phyloP scores from a whole-genome alignment of 2,888 invertebrate genomes.

The Stenurella melanura region DNA sequence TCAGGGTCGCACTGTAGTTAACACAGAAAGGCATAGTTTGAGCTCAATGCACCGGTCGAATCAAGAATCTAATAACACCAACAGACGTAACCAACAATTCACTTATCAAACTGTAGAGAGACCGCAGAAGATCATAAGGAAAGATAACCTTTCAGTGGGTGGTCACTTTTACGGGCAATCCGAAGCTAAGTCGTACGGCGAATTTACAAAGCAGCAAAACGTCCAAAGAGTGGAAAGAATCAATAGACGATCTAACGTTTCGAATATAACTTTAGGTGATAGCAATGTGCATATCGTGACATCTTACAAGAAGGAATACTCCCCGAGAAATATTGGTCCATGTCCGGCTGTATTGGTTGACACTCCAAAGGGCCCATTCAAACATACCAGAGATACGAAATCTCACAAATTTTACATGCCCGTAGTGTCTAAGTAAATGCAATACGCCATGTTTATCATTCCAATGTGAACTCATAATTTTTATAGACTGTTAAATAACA shows the following conservation, averaged over 20 bases:
- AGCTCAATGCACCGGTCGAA: slow-evolving; percentile 86
- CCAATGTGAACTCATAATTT: slow-evolving; percentile 40
- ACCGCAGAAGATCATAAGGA: slow-evolving; percentile 78
- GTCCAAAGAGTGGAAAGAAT: slow-evolving; percentile 77
- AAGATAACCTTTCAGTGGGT: slow-evolving; percentile 83
- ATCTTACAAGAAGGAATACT: slow-evolving; percentile 86
- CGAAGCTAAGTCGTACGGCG: slow-evolving; percentile 82
- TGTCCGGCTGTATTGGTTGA: slow-evolving; percentile 89
- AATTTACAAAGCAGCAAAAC: slow-evolving; percentile 76
- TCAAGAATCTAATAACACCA: slow-evolving; percentile 74
- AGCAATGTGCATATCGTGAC: slow-evolving; percentile 77
- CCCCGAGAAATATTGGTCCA: slow-evolving; percentile 82
- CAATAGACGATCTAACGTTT: slow-evolving; percentile 81
- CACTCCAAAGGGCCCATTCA: slow-evolving; percentile 84
- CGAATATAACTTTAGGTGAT: slow-evolving; percentile 86
- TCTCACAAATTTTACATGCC: slow-evolving; percentile 90
- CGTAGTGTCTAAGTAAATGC: slow-evolving; percentile 74
- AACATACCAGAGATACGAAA: slow-evolving; percentile 89
- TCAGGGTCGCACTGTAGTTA: slow-evolving; percentile 81
- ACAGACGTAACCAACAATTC: slow-evolving; percentile 71
- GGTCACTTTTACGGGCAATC: slow-evolving; percentile 85
- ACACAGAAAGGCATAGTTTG: slow-evolving; percentile 84
- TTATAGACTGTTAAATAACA: slow-evolving; percentile 49
- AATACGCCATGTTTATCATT: slow-evolving; percentile 43
- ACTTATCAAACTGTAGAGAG: slow-evolving; percentile 75